Evolutionary conservation across 2,797 vertebrate genomes (phyloP).

Genomic region (Takifugu rubripes): DNA sequence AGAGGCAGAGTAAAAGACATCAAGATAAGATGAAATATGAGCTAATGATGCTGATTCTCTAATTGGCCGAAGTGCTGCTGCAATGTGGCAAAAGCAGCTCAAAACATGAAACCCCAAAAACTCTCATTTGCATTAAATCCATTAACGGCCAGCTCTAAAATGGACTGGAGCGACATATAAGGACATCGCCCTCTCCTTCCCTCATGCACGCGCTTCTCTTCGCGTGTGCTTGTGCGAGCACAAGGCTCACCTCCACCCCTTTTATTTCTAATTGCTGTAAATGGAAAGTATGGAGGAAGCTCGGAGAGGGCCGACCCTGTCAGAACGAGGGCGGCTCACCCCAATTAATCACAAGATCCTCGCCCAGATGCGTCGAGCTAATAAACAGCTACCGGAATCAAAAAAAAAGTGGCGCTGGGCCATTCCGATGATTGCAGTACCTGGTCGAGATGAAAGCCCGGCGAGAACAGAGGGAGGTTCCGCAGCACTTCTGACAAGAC

Average conservation of each 20-base stretch:
- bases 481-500: conserved; percentile 54
- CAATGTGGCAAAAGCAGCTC: conserved; percentile 34
- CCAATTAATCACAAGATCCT: conserved; percentile 92
- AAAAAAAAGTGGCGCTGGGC: conserved; percentile 60
- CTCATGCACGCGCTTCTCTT: conserved; percentile 6
- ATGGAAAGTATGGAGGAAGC: conserved; percentile 74
- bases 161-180: conserved; percentile 60
- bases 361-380: conserved; percentile 85
- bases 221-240: conserved; percentile 29
- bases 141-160: conserved; percentile 79
- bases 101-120: conserved; percentile 52
- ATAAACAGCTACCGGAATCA: conserved; percentile 78
- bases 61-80: conserved; percentile 48
- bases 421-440: conserved; percentile 63
- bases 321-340: conserved; percentile 84
- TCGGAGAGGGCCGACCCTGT: conserved; percentile 87
- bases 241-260: conserved; percentile 62
- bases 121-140: conserved; percentile 87
- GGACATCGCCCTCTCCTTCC: conserved; percentile 12
- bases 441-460: conserved; percentile 67
- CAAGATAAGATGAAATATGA: not conserved
- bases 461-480: conserved; percentile 43
- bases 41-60: conserved; percentile 24
- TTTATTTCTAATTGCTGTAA: conserved; percentile 92
- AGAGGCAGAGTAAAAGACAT: not conserved